Base-by-base conservation (phyloP, 2,797 vertebrate species). In the Myotis vivesi region DNA sequence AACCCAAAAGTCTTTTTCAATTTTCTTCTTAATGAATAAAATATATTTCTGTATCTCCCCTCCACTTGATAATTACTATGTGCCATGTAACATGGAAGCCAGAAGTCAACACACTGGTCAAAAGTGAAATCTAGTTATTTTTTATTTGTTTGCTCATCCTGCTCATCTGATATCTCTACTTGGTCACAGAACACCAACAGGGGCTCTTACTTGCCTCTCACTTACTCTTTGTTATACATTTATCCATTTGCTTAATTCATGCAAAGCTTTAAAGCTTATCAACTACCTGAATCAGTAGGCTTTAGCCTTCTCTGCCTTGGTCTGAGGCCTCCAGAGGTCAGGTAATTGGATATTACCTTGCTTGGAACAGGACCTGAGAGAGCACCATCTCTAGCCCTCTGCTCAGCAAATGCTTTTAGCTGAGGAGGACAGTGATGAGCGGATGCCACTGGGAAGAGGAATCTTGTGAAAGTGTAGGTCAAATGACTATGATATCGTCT, bases 391-490 rank as follows among this genome's bases (percentile, higher is more conserved):
- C 44, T 23, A 62, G n/a, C 19, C 57, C 75, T 64, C 0, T 30
- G 64, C 76, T 90, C 90, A 91, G 85, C 38, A 95, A 79, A 96
- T 90, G 92, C 89, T 96, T 96, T 97, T 93, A 94, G 71, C 25
- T 72, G 57, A 73, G 64, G 82, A 85, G 55, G 93, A 83, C 64
- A 62, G n/a, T 69, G 57, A 84, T 44, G 92, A 91, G 75, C 10
- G 33, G 83, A 75, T 76, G 46, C 59, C 59, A 68, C 28, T 30
- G 72, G 51, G 53, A 91, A 9, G 66, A 92, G n/a, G 89, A 88
- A 51, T 13, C 80, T 75, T 81, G n/a, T 28, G 88, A 95, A 95
- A 91, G 87, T 80, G 46, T 16, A 53, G 85, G 71, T 84, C 95
- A 91, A 81, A 66, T 53, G 13, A 44, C 10, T 53, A n/a, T 68